Evolutionary conservation across 2,113 vertebrate genomes (phyloP), one percentile per base, ranked within the genome.

Genomic region (Petrocephalus microphthalmus): DNA sequence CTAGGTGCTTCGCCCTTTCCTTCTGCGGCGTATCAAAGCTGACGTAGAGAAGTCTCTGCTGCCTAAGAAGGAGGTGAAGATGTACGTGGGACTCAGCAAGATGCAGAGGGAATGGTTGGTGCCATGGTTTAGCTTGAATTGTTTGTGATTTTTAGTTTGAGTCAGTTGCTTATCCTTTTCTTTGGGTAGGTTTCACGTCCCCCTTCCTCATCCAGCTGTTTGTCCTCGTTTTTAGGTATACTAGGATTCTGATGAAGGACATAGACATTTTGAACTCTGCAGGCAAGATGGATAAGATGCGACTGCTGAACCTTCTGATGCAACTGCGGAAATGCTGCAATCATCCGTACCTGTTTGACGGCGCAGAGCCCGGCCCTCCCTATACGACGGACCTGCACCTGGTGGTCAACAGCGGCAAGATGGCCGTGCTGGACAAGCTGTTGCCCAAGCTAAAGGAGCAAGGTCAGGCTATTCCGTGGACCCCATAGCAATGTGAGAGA

Each of bases 101-200:
- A 99, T 99, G 98, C 98, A 99, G 45, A 96, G 98, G 92, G 98
- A 99, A 94, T 99, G 98, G 98, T 99, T 92, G 92, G 96, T 91
- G 45, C 83, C 83, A 52, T 85, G 52, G 20, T 52, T 51, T 52
- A 13, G 6, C 19, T 15, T 78, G 13, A 5, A 42, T 78, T 13
- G 17, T 74, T 15, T 78, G 33, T 42, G 1, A 19, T 74, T 74
- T 37, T 42, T n/a, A 13, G 11, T 52, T 53, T 8, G 11, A 2
- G 20, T 25, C 52, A 0, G 37, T n/a, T 83, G 15, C 89, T 51
- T 91, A 88, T 20, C 90, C 90, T 33, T 90, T 37, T 42, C 15
- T 78, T 37, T 78, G 33, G 13, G 53, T 54, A 8, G 53, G 33
- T 42, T 42, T 6, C 5, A 42, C 71, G 19, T 78, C 19, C 53